phyloP scores from a whole-genome alignment of 1,140 invertebrate species.

The Maconellicoccus hirsutus region DNA sequence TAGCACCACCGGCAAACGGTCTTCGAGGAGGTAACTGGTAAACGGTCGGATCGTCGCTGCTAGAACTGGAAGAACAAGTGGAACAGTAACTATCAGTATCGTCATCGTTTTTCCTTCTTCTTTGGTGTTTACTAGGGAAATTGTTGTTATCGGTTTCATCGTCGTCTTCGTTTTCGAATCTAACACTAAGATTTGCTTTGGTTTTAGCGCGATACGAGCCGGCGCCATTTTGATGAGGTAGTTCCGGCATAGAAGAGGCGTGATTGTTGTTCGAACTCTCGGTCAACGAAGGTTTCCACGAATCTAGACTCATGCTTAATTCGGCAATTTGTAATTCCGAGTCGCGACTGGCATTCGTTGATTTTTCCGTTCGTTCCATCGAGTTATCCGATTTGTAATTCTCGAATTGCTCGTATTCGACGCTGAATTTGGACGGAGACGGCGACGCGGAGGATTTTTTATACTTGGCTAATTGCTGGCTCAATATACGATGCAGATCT shows the following conservation, averaged over 20 bases:
- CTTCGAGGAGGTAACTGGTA: conserved; percentile 65
- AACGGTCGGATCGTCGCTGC: conserved; percentile 68
- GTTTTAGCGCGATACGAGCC: conserved; percentile 17
- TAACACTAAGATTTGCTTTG: conserved; percentile 40
- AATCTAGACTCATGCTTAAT: conserved; percentile 37
- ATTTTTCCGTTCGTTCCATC: not conserved
- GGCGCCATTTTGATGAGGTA: conserved; percentile 34
- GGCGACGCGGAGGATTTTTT: not conserved
- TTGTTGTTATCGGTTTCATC: conserved; percentile 36
- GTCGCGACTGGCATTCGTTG: conserved; percentile 40
- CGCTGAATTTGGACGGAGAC: not conserved
- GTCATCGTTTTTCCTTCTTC: conserved; percentile 26
- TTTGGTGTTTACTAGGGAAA: conserved; percentile 35
- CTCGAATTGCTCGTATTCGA: not conserved
- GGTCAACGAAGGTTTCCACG: conserved; percentile 35
- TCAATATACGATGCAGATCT: conserved; percentile 9
- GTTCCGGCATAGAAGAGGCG: conserved; percentile 46
- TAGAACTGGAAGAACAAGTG: conserved; percentile 71
- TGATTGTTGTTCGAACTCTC: conserved; percentile 30
- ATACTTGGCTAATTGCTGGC: not conserved
- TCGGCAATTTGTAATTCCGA: conserved; percentile 38
- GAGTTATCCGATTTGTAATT: not conserved
- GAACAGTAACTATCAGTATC: conserved; percentile 68
- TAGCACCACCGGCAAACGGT: conserved; percentile 64
- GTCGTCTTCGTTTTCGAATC: conserved; percentile 41